Evolutionary conservation across 2,888 invertebrate species (phyloP).

Genomic region (Drosophila mayaguana): DNA sequence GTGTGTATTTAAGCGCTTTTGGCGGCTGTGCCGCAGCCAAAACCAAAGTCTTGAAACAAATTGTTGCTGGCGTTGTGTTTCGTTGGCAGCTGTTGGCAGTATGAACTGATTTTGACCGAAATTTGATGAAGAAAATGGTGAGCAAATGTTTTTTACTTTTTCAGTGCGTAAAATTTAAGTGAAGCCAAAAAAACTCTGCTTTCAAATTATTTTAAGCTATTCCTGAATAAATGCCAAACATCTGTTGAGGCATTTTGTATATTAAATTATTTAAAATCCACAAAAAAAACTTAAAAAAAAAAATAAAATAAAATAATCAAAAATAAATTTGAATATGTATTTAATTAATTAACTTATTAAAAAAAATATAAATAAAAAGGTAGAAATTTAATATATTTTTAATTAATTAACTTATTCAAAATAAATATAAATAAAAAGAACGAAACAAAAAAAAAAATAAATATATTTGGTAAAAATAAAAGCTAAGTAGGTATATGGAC

Average conservation of each 20-base stretch:
- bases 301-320: too few species aligned
- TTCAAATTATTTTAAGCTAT: rapidly evolving
- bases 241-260: neutral
- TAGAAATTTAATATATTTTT: too few species aligned
- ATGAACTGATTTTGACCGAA: constrained; percentile 79
- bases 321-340: too few species aligned
- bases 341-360: too few species aligned
- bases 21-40: constrained; percentile 65
- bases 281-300: neutral
- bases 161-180: constrained; percentile 39
- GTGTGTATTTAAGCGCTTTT: constrained; percentile 55
- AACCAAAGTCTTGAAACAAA: constrained; percentile 43
- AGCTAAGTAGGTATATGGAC: too few species aligned
- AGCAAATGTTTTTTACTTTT: constrained; percentile 47
- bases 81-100: constrained; percentile 80
- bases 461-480: too few species aligned
- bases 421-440: too few species aligned
- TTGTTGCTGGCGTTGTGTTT: constrained; percentile 65
- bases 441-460: too few species aligned
- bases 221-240: neutral
- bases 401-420: too few species aligned
- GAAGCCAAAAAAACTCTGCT: constrained; percentile 30
- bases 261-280: neutral
- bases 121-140: constrained; percentile 75
- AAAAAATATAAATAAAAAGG: too few species aligned